Percentiles rank a stretch among this genome's conserved stretches.
Conservation (phyloP, 2,888 invertebrate genomes). For the Microctonus hyperodae region DNA sequence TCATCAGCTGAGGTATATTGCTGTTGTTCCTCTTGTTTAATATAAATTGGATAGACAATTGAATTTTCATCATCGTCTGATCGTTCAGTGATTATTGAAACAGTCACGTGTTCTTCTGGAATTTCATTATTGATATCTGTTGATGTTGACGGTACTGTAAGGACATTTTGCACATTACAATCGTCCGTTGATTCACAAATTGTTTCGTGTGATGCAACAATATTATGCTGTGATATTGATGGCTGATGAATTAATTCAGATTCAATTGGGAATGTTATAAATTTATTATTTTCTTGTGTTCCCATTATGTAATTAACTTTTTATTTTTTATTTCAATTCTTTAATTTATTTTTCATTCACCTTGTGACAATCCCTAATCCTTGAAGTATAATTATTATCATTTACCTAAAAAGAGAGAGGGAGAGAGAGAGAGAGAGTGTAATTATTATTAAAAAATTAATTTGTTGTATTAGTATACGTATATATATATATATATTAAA, state of each 20-base stretch:
- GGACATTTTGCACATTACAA: slow-evolving; percentile 46
- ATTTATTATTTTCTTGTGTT: slow-evolving; percentile 31
- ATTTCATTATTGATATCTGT: slow-evolving; percentile 40
- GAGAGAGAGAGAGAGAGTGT: too few species aligned
- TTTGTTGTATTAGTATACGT: too few species aligned
- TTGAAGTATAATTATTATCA: too few species aligned
- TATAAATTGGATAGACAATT: slow-evolving; percentile 51
- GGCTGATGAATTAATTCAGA: too few species aligned
- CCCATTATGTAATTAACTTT: slow-evolving; percentile 20
- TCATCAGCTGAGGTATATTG: slow-evolving; percentile 58
- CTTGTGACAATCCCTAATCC: too few species aligned
- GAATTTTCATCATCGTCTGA: slow-evolving; percentile 48
- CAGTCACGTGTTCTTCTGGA: slow-evolving; percentile 42
- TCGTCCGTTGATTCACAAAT: slow-evolving; percentile 54
- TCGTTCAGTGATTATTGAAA: slow-evolving; percentile 49
- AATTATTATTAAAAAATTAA: too few species aligned
- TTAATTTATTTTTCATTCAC: too few species aligned
- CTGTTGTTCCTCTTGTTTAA: slow-evolving; percentile 55
- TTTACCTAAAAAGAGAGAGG: too few species aligned
- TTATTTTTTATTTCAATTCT: not conserved
- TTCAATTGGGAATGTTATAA: slow-evolving; percentile 52
- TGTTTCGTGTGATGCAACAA: slow-evolving; percentile 54
- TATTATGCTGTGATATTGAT: slow-evolving; percentile 45
- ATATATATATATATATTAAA: too few species aligned
- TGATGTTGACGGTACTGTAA: slow-evolving; percentile 43